phyloP scores from a whole-genome alignment of 53 echinoderm and acorn worm species.

The Zoroaster sp. region DNA sequence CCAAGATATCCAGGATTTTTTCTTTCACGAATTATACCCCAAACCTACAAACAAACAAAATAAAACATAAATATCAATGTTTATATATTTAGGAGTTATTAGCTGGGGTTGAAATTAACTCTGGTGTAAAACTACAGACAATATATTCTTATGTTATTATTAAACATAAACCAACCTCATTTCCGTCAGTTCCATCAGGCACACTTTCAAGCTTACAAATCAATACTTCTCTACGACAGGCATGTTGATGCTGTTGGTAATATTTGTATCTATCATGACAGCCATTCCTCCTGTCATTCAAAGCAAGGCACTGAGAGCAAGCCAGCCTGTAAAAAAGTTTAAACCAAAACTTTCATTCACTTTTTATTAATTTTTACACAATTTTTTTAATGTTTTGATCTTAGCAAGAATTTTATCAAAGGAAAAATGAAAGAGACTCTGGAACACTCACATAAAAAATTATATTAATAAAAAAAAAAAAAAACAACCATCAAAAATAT shows the following conservation, averaged over 20 bases:
- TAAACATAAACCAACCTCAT: neutral
- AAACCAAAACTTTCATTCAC: neutral
- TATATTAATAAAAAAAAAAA: neutral
- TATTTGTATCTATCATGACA: constrained; percentile 51
- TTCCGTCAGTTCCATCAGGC: constrained; percentile 11
- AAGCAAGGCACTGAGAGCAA: no score
- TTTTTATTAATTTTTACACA: neutral
- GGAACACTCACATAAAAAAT: neutral
- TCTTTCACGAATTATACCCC: constrained; percentile 65
- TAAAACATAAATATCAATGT: neutral
- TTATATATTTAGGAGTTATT: neutral
- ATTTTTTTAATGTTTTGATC: neutral
- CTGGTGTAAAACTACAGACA: neutral
- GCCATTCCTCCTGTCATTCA: neutral
- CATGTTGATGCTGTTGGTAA: neutral
- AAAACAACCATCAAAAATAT: neutral
- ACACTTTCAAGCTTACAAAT: constrained; percentile 41
- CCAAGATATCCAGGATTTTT: constrained; percentile 56
- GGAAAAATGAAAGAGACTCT: neutral
- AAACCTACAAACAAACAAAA: constrained; percentile 16
- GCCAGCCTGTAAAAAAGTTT: no score
- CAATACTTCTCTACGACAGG: constrained; percentile 55
- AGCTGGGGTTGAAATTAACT: neutral
- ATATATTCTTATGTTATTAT: neutral
- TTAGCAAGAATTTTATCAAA: neutral